Conservation (phyloP, 2,113 vertebrate genomes). For the Dasyprocta punctata region DNA sequence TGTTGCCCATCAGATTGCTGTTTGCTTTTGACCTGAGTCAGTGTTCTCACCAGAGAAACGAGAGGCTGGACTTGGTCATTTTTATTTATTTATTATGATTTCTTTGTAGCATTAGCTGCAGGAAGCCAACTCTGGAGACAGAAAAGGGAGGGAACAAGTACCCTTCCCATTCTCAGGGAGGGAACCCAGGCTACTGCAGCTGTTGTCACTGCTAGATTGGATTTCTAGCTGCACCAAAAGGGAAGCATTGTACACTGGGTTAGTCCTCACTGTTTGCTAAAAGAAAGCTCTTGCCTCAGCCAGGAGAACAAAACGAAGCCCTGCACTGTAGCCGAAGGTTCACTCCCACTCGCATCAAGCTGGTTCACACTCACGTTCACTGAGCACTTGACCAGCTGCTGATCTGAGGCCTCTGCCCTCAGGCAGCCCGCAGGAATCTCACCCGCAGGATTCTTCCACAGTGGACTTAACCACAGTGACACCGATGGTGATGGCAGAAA, state of each 20-base stretch:
- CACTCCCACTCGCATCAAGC: not conserved
- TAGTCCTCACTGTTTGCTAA: not conserved
- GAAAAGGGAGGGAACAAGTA: not conserved
- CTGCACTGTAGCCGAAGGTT: not conserved
- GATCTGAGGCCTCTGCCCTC: not conserved
- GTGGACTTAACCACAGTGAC: not conserved
- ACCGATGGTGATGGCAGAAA: not conserved
- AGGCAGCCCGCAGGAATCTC: not conserved
- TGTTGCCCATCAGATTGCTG: not conserved
- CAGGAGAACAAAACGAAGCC: not conserved
- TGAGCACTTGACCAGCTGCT: not conserved
- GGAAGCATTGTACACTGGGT: not conserved
- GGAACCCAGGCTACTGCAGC: not conserved
- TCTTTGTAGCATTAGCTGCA: not conserved
- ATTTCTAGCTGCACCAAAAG: constrained; percentile 1
- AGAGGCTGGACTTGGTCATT: not conserved
- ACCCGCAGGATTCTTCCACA: not conserved
- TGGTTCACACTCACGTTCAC: not conserved
- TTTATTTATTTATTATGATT: not conserved
- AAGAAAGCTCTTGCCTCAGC: not conserved
- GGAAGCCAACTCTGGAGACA: not conserved
- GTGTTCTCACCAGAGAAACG: constrained; percentile 5
- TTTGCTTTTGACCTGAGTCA: constrained; percentile 16
- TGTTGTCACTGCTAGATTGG: not conserved
- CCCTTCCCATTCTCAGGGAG: not conserved